Base-by-base conservation (phyloP, 2,797 vertebrate genomes). In the Ceryle rudis region DNA sequence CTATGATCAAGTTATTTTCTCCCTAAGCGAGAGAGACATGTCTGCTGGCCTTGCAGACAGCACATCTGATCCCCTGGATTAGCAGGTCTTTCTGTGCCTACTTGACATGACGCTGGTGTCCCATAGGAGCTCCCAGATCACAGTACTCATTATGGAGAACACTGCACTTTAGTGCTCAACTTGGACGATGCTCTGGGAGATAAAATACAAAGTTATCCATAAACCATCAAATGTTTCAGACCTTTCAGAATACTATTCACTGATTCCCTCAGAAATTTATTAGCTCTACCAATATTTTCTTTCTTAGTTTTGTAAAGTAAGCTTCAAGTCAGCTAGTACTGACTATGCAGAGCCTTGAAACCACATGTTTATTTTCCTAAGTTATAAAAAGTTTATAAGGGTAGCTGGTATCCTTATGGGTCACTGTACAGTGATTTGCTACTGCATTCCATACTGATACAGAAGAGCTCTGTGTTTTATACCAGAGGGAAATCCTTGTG, bases 351-450 rank as follows among this genome's bases (percentile, higher is more conserved):
- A 98, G 98, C 96, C 95, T 97, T 98, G 86, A 98, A 98, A 98
- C 98, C 98, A 95, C 98, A 98, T 98, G 97, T 98, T 98, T 98
- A 98, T 98, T 98, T 98, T 98, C 97, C 97, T 97, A 97, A 97
- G 97, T 98, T 98, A 98, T 98, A 98, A 98, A 98, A 98, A 97
- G 97, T 98, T 98, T 98, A 98, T 98, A 97, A 97, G 97, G 95
- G 97, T 98, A 98, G 97, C 98, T 97, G 97, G 98, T 96, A 98
- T 98, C 96, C 98, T 98, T 97, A 98, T 97, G 97, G 96, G 95
- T 96, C 97, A 97, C 98, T 97, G 97, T 77, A 85, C 98, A 97
- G 96, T 95, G 97, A 97, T 97, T 97, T 95, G 97, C 98, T 98
- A 96, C 97, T 97, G 96, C 98, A 98, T 98, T 98, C 97, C 98